Conservation (phyloP, 2,888 invertebrate genomes). For the Tipula unca region DNA sequence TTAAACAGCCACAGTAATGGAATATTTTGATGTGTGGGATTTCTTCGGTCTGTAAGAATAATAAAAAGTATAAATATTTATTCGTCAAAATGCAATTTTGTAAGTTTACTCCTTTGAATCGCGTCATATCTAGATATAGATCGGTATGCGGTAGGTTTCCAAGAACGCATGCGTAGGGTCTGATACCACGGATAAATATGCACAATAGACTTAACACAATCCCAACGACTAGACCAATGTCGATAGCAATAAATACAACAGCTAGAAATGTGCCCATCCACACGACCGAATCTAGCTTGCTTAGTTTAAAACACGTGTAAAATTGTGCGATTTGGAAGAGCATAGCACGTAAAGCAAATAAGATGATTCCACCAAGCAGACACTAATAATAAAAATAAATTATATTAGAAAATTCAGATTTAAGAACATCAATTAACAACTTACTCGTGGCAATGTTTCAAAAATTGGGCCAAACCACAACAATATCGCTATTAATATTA, state of each 20-base stretch:
- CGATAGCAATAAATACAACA: slow-evolving; percentile 66
- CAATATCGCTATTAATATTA: slow-evolving; percentile 60
- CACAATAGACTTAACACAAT: slow-evolving; percentile 43
- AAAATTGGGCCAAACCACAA: slow-evolving; percentile 77
- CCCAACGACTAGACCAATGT: slow-evolving; percentile 60
- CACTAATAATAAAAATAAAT: slow-evolving; percentile 37
- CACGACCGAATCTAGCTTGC: slow-evolving; percentile 58
- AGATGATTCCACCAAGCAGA: slow-evolving; percentile 58
- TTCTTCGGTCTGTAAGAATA: slow-evolving; percentile 45
- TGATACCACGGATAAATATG: neutral
- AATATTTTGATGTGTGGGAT: slow-evolving; percentile 52
- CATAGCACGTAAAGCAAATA: slow-evolving; percentile 71
- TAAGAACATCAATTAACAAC: neutral
- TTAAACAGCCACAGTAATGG: slow-evolving; percentile 53
- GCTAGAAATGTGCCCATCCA: slow-evolving; percentile 67
- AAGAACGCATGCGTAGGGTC: neutral
- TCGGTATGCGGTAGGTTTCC: neutral
- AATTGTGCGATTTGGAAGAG: slow-evolving; percentile 60
- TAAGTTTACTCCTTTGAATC: neutral
- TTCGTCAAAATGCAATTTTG: neutral
- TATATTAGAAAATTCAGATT: neutral
- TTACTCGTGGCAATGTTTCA: slow-evolving; percentile 54
- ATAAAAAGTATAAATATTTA: neutral
- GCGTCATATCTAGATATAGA: neutral
- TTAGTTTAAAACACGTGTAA: slow-evolving; percentile 53